A percentile compares a stretch with the other conserved stretches of the same genome.
These are phyloP conservation scores for Parus major DNA, from an alignment of 2,113 vertebrate species.

Conservation along the genomic window DNA sequence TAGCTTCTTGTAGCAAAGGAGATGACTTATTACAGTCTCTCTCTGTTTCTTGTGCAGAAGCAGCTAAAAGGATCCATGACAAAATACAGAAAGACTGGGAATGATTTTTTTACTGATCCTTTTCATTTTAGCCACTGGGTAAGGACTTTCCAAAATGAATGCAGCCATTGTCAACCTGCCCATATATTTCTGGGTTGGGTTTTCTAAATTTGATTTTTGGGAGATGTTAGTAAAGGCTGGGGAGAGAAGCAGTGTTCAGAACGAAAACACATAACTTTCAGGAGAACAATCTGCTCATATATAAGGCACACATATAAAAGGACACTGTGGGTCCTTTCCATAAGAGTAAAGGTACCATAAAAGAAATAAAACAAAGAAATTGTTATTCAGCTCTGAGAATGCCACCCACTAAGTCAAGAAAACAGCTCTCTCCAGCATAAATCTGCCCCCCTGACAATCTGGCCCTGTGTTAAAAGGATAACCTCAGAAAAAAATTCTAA, in stretches of 20 bases:
- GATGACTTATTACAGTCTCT: background rate
- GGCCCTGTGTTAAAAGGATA: constrained; percentile 45
- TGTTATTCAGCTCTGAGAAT: constrained; percentile 15
- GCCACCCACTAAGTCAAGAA: constrained; percentile 58
- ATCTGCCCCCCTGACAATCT: constrained; percentile 12
- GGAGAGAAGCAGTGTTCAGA: background rate
- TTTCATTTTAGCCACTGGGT: background rate
- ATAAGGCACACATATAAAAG: background rate
- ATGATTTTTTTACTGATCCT: background rate
- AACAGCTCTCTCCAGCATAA: background rate
- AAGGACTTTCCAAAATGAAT: constrained; percentile 35
- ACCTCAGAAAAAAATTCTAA: constrained; percentile 44
- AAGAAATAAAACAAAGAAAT: constrained; percentile 57
- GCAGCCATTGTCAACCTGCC: background rate
- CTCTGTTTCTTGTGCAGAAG: background rate
- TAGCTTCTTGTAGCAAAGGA: background rate
- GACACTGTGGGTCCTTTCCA: background rate
- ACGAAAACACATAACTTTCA: constrained; percentile 11
- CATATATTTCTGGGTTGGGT: background rate
- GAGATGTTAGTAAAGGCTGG: background rate
- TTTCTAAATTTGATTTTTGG: background rate
- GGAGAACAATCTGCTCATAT: background rate
- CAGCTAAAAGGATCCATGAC: background rate
- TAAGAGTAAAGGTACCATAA: constrained; percentile 20
- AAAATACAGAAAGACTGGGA: background rate